Base-by-base conservation (phyloP, 1,140 invertebrate species). In the Tetragonula clypearis region DNA sequence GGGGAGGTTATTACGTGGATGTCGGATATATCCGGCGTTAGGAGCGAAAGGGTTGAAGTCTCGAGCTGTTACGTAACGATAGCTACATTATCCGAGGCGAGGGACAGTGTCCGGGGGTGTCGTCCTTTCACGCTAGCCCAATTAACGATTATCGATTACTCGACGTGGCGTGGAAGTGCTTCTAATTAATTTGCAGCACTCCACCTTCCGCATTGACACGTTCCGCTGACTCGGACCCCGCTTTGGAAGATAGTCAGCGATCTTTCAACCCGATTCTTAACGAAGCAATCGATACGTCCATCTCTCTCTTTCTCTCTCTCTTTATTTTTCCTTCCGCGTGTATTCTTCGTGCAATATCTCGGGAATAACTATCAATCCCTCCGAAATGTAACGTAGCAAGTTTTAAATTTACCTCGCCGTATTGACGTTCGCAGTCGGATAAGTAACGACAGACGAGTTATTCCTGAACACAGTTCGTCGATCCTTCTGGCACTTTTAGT, bases 71-170 rank as follows among this genome's bases (percentile, higher is more conserved):
- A 69, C 55, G 55, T 30, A 56, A 71, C 23, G 60, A 15, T 23
- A 17, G 58, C 30, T 26, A n/a, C 26, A n/a, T 62, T 60, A 53
- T 76, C 23, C 49, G 30, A 9, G 55, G 8, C 55, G 65, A 26
- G 21, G 21, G 30, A 83, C 23, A 26, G 6, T 19, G 6, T 19
- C 35, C 5, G 8, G 19, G 30, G 19, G 30, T 56, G 82, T 74
- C 69, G 69, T 58, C 83, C 71, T 80, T 80, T 80, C 26, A 80
- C 49, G 53, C 41, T 69, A 41, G 19, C n/a, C 76, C 73, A 74
- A 85, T 85, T 85, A 85, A 85, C 58, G 83, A 80, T 85, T 85
- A 85, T 80, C 76, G 82, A 84, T 84, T n/a, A n/a, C n/a, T 53
- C 56, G 53, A 73, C 49, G 83, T 21, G 69, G 21, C 26, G 30